These are phyloP conservation scores for Orthosia cruda DNA, from an alignment of 2,888 invertebrate genomes.

Conservation along the genomic window DNA sequence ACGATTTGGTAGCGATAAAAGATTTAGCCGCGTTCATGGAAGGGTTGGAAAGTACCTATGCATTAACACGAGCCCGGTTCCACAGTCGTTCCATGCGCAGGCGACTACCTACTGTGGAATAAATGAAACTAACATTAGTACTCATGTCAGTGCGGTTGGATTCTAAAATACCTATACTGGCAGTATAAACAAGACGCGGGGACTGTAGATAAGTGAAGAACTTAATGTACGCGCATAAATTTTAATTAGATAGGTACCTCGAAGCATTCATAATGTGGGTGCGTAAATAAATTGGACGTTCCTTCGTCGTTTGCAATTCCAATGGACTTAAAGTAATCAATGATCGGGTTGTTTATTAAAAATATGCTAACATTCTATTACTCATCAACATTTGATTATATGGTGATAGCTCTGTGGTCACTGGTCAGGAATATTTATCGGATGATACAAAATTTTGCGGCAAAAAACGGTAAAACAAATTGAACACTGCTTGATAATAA, in stretches of 20 bases:
- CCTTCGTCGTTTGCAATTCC: constrained; percentile 66
- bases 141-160: constrained; percentile 58
- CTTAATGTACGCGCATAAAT: constrained; percentile 79
- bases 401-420: constrained; percentile 16
- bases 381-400: constrained; percentile 51
- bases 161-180: constrained; percentile 68
- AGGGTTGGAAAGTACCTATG: constrained; percentile 73
- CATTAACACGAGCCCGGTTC: constrained; percentile 74
- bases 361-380: constrained; percentile 57
- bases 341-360: constrained; percentile 66
- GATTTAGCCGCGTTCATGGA: constrained; percentile 80
- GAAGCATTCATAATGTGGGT: constrained; percentile 75
- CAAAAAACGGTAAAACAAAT: background rate
- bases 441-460: background rate
- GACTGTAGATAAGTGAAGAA: constrained; percentile 77
- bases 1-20: constrained; percentile 90
- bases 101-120: constrained; percentile 55
- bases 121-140: constrained; percentile 70
- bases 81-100: constrained; percentile 36
- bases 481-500: constrained; percentile 16
- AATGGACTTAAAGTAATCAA: constrained; percentile 65
- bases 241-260: constrained; percentile 80
- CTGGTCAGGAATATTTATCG: background rate
- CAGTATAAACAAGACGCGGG: constrained; percentile 70
- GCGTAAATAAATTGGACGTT: constrained; percentile 75